A percentile compares a stretch with the other conserved stretches of the same genome.
Conservation (phyloP, 2,797 vertebrate species). For the Bradypodion pumilum region DNA sequence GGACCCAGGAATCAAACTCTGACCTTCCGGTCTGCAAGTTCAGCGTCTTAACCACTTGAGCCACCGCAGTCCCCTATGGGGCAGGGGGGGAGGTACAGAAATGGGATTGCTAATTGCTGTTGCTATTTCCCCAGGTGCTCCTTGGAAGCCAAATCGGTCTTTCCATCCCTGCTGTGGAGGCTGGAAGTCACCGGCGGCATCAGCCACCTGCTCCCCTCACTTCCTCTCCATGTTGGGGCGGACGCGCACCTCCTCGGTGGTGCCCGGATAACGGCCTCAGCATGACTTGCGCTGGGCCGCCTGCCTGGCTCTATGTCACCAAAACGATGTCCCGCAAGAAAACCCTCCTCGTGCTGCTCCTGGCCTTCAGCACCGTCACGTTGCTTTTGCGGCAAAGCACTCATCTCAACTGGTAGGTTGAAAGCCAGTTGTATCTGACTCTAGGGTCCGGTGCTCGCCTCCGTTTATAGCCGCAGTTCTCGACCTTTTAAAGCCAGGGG, state of each 20-base stretch:
- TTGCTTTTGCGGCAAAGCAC: slow-evolving; percentile 83
- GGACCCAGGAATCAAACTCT: too few species aligned
- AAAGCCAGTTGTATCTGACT: too few species aligned
- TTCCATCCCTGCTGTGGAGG: background rate
- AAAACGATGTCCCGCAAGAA: slow-evolving; percentile 83
- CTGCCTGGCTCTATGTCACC: slow-evolving; percentile 46
- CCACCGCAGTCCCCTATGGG: too few species aligned
- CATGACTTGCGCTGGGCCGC: slow-evolving; percentile 51
- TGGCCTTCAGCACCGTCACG: slow-evolving; percentile 81
- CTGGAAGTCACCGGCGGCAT: background rate
- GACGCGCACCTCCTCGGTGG: rapidly evolving
- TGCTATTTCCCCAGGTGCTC: background rate
- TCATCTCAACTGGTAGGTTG: slow-evolving; percentile 84
- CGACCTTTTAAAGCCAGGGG: too few species aligned
- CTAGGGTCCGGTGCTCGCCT: too few species aligned
- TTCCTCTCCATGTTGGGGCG: background rate
- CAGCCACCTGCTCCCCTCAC: background rate
- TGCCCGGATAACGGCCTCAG: background rate
- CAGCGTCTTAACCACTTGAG: too few species aligned
- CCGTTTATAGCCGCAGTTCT: too few species aligned
- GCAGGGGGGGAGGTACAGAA: too few species aligned
- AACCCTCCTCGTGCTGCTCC: slow-evolving; percentile 78
- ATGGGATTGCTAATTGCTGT: too few species aligned
- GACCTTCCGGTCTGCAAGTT: too few species aligned
- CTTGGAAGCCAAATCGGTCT: background rate